Conservation (phyloP, 2,113 vertebrate species). For the Lagopus muta region DNA sequence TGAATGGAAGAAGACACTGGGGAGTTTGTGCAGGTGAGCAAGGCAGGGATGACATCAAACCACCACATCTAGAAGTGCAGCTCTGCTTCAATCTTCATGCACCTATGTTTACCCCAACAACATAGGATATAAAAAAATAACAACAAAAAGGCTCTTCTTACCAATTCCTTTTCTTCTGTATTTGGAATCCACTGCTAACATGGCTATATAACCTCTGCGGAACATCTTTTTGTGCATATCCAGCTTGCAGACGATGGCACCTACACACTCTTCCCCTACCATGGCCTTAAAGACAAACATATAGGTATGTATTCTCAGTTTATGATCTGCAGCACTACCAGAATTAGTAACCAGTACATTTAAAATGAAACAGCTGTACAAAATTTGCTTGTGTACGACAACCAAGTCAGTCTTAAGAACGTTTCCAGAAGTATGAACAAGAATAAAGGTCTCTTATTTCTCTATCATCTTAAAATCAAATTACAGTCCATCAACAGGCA, state of each 20-base stretch:
- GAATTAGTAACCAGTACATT: constrained; percentile 37
- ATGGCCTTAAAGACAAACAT: constrained; percentile 91
- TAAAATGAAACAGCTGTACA: background rate
- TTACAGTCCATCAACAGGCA: background rate
- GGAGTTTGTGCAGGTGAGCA: background rate
- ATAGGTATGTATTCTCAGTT: constrained; percentile 73
- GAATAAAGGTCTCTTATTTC: background rate
- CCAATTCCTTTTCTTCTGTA: constrained; percentile 99
- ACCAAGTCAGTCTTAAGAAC: background rate
- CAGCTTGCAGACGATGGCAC: constrained; percentile 99
- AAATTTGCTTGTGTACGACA: background rate
- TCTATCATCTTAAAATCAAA: constrained; percentile 11
- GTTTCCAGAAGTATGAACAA: background rate
- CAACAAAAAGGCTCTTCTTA: constrained; percentile 78
- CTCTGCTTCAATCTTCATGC: constrained; percentile 10
- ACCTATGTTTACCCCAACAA: constrained; percentile 31
- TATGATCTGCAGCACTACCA: constrained; percentile 14
- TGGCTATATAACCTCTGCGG: constrained; percentile 98
- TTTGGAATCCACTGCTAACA: constrained; percentile 99
- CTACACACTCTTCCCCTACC: constrained; percentile 99
- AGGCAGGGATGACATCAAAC: background rate
- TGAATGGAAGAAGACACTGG: background rate
- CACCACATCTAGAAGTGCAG: background rate
- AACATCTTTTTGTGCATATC: constrained; percentile 99
- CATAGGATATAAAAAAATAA: constrained; percentile 8